Evolutionary conservation across 2,797 vertebrate species (phyloP), one percentile per base, ranked within the genome.

Genomic region (Gallirallus australis): DNA sequence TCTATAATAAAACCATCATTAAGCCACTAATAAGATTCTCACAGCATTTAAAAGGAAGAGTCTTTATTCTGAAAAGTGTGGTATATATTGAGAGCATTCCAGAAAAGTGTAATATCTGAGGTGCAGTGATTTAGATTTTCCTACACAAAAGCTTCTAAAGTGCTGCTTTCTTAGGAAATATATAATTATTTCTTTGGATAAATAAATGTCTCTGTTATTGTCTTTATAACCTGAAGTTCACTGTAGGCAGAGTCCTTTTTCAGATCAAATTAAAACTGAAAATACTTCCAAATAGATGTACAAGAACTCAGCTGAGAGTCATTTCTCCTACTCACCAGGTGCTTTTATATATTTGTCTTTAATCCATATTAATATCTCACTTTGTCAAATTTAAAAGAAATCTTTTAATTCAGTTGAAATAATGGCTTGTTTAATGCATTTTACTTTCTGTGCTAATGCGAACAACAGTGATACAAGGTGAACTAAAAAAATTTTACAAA

Each of bases 1-100:
- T 95, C 86, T 78, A n/a, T 78, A 86, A 92, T 64, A 94, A 91
- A 94, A 73, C 50, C 59, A 76, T 90, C 60, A 86, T 80, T 90
- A 95, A 88, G 17, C 40, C 75, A 65, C 40, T 94, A 82, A 65
- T 93, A 90, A 86, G 81, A 86, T 80, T 86, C 60, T 88, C 27
- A 81, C 20, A 47, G 59, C 61, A 52, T 80, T 95, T 73, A 52
- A 91, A 94, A 93, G 23, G 52, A n/a, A 79, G 28, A 70, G 64
- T 69, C 25, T 76, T 81, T 52, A 53, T 84, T 66, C 31, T 69
- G 37, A 93, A 70, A 79, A 68, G 2, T 50, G 8, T 66, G 28
- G 2, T 73, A 39, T 70, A 39, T 93, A 31, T 86, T 86, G 15
- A 80, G 57, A 91, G 75, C 27, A 27, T 82, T 94, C 65, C 69